Percentiles rank a stretch among this genome's conserved stretches.
Conservation (phyloP, 2,797 vertebrate genomes). For the Psittacula derbiana region DNA sequence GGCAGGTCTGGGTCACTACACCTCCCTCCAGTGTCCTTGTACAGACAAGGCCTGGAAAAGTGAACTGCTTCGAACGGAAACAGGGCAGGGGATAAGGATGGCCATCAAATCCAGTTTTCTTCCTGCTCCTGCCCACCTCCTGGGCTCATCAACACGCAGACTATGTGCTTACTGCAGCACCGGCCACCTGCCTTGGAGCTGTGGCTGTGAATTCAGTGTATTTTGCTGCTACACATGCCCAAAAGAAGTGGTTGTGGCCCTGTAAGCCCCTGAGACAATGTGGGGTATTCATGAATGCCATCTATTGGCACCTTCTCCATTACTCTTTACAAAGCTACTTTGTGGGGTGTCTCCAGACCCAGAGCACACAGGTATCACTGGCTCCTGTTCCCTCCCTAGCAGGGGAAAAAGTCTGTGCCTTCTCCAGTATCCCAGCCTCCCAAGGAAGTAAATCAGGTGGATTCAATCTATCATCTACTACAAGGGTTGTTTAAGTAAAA, state of each 20-base stretch:
- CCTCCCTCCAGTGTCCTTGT: background rate
- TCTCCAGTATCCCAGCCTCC: background rate
- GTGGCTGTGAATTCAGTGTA: background rate
- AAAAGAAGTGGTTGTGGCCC: background rate
- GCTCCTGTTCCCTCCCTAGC: background rate
- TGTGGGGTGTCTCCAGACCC: background rate
- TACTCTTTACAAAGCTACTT: background rate
- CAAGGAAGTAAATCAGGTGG: background rate
- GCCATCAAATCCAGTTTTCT: background rate
- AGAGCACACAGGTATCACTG: background rate
- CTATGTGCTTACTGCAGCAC: background rate
- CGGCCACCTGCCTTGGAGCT: background rate
- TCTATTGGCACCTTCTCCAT: conserved; percentile 17
- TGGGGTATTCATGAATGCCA: conserved; percentile 31
- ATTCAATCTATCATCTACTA: background rate
- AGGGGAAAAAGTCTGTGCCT: background rate
- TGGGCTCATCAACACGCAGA: background rate
- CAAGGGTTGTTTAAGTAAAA: background rate
- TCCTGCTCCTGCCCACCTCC: background rate
- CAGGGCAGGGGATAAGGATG: accelerated
- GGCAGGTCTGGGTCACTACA: background rate
- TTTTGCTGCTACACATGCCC: background rate
- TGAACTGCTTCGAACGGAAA: background rate
- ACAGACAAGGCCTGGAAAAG: background rate
- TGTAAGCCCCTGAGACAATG: background rate